A percentile compares a stretch with the other conserved stretches of the same genome.
Evolutionary conservation across 2,888 invertebrate species (phyloP).

Genomic region (Diarsia dahlii): DNA sequence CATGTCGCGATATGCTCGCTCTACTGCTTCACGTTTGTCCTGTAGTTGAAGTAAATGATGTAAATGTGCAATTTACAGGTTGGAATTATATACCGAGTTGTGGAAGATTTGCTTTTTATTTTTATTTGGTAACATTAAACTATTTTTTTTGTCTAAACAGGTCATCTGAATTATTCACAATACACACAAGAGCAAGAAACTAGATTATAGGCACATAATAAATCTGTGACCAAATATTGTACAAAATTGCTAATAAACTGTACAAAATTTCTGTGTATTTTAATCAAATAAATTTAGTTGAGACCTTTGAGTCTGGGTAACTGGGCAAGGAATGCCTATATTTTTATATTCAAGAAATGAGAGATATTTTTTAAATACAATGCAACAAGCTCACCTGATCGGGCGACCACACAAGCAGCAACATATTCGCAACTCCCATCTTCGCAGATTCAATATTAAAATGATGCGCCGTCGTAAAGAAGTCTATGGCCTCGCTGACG

Average conservation of each 20-base stretch:
- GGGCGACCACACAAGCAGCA: conserved; percentile 95
- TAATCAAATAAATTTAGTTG: too few relatives aligned
- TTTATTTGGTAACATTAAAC: not conserved
- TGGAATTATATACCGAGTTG: not conserved
- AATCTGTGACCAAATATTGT: too few relatives aligned
- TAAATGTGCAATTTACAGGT: not conserved
- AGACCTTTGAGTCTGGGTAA: too few relatives aligned
- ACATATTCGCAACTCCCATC: conserved; percentile 94
- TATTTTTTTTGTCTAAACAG: not conserved
- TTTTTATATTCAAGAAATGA: not conserved
- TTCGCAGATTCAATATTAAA: conserved; percentile 94
- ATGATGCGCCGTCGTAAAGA: conserved; percentile 95
- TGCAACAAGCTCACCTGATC: conserved; percentile 90
- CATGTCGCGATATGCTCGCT: conserved; percentile 94
- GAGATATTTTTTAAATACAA: not conserved
- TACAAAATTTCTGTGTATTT: too few relatives aligned
- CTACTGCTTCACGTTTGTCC: conserved; percentile 93
- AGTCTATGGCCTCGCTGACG: conserved; percentile 96
- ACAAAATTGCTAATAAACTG: too few relatives aligned
- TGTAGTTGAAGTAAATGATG: conserved; percentile 50
- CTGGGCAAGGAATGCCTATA: too few relatives aligned
- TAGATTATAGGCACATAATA: too few relatives aligned
- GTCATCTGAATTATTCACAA: not conserved
- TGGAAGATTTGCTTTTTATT: not conserved
- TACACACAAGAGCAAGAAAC: too few relatives aligned